phyloP scores from a whole-genome alignment of 2,113 vertebrate species.

The Pterocles burchelli region DNA sequence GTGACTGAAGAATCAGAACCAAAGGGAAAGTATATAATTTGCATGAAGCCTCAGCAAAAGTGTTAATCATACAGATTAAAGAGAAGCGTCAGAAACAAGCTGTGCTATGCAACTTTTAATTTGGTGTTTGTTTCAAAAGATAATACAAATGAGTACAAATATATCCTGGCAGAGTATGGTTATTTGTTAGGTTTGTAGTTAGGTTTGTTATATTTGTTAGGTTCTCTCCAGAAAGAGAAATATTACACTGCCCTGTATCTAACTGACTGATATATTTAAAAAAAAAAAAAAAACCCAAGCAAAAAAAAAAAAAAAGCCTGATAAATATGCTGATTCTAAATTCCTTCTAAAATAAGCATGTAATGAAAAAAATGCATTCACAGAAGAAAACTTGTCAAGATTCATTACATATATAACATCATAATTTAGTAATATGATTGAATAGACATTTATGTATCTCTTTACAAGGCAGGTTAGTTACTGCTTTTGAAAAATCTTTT shows the following conservation, averaged over 20 bases:
- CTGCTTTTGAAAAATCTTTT: slow-evolving; percentile 5
- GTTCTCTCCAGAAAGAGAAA: not conserved
- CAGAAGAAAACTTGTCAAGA: not conserved
- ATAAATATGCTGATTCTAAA: not conserved
- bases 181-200: not conserved
- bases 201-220: not conserved
- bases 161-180: not conserved
- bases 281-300: accelerated
- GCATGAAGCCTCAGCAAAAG: not conserved
- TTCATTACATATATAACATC: not conserved
- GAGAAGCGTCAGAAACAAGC: not conserved
- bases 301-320: not conserved
- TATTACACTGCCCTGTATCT: not conserved
- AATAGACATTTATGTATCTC: not conserved
- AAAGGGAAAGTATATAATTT: not conserved
- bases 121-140: not conserved
- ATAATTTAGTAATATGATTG: not conserved
- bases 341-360: not conserved
- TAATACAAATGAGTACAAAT: not conserved
- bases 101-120: not conserved
- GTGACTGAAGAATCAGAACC: not conserved
- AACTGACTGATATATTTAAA: not conserved
- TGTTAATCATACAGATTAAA: not conserved
- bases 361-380: not conserved
- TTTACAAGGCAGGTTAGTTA: slow-evolving; percentile 1